Evolutionary conservation across 2,797 vertebrate species (phyloP).

Genomic region (Mormyrus proboscirostris): DNA sequence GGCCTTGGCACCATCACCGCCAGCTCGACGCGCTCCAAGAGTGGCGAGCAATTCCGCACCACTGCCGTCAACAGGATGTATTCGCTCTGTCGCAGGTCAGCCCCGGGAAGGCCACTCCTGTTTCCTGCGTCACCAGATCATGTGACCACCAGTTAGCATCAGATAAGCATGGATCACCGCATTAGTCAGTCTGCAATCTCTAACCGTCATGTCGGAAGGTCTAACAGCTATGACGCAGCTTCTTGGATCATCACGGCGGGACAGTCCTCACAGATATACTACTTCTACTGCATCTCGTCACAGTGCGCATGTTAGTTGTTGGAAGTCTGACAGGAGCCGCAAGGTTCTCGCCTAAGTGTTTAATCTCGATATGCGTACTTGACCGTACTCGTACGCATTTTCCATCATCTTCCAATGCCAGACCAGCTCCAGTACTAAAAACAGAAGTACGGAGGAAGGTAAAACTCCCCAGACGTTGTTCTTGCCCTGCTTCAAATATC

Average conservation of each 20-base stretch:
- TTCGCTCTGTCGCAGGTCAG: constrained; percentile 90
- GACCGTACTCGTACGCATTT: neutral
- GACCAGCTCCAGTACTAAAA: neutral
- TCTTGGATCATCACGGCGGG: neutral
- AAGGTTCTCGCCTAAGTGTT: neutral
- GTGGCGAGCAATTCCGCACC: constrained; percentile 83
- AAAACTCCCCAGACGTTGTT: neutral
- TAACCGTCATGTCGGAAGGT: neutral
- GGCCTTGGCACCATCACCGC: constrained; percentile 87
- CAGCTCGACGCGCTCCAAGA: constrained; percentile 80
- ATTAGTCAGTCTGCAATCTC: neutral
- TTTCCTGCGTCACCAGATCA: neutral
- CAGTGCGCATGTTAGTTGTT: neutral
- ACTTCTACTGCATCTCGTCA: neutral
- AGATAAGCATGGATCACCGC: neutral
- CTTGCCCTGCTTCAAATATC: neutral
- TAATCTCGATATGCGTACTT: neutral
- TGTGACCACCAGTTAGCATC: neutral
- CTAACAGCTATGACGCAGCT: neutral
- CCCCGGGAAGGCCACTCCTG: neutral
- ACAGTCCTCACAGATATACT: neutral
- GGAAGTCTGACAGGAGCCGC: neutral
- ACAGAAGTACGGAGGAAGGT: neutral
- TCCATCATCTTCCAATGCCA: neutral
- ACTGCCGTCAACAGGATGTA: constrained; percentile 92